These are phyloP conservation scores for Lasioglossum lativentre DNA, from an alignment of 2,888 invertebrate genomes.

Conservation along the genomic window DNA sequence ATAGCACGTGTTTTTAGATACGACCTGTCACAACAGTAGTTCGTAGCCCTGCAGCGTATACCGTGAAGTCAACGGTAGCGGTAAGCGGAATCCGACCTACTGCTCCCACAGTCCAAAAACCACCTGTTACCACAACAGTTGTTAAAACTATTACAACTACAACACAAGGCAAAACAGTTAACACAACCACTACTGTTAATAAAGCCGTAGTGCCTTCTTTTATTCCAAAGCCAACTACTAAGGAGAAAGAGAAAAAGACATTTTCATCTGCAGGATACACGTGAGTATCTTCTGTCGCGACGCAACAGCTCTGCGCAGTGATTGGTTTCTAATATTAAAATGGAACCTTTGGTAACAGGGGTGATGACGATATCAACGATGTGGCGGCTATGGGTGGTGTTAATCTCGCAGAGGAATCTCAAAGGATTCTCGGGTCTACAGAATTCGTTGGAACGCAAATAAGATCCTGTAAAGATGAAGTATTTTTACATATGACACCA, in stretches of 20 bases:
- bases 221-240: conserved; percentile 87
- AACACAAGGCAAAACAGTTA: conserved; percentile 80
- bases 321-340: conserved; percentile 78
- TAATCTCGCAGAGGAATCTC: conserved; percentile 97
- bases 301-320: conserved; percentile 76
- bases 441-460: conserved; percentile 95
- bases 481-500: conserved; percentile 91
- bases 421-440: conserved; percentile 95
- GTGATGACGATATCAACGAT: conserved; percentile 98
- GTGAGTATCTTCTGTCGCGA: conserved; percentile 77
- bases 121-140: conserved; percentile 79
- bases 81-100: conserved; percentile 75
- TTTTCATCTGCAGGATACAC: conserved; percentile 86
- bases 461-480: conserved; percentile 96
- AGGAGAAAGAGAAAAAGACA: conserved; percentile 92
- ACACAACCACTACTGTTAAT: conserved; percentile 83
- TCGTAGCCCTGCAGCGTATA: conserved; percentile 78
- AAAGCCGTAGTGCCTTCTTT: conserved; percentile 87
- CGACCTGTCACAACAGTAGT: conserved; percentile 82
- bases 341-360: conserved; percentile 86
- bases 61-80: conserved; percentile 81
- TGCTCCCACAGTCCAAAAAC: conserved; percentile 76
- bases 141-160: conserved; percentile 79
- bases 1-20: conserved; percentile 70
- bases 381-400: conserved; percentile 99